Percentiles rank a stretch among this genome's conserved stretches.
Conservation (phyloP, 2,797 vertebrate genomes). For the Cossypha niveicapilla region DNA sequence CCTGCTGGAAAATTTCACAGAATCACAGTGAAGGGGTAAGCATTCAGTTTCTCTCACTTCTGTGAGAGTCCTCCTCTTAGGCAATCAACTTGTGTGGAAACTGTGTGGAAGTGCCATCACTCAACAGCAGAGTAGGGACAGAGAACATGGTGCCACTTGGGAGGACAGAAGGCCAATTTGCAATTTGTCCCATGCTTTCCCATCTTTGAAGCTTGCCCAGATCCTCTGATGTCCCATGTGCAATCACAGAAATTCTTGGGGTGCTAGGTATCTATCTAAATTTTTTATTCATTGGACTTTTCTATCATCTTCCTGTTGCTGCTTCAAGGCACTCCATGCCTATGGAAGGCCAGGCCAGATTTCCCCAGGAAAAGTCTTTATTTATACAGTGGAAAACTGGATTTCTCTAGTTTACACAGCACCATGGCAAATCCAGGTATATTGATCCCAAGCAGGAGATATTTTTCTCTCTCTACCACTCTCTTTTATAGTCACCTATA, state of each 20-base stretch:
- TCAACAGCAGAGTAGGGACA: background rate
- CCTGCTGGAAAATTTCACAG: conserved; percentile 11
- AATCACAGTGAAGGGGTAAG: background rate
- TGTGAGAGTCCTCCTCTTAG: background rate
- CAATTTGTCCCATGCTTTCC: background rate
- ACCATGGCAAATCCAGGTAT: background rate
- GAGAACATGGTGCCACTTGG: rapidly evolving
- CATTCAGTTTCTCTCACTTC: background rate
- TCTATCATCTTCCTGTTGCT: background rate
- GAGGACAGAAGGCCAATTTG: background rate
- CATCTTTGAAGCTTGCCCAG: background rate
- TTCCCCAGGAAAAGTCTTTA: background rate
- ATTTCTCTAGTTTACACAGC: background rate
- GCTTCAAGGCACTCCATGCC: background rate
- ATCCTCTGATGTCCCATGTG: background rate
- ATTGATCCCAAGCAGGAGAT: background rate
- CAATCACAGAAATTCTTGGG: background rate
- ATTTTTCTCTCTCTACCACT: background rate
- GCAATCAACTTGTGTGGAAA: background rate
- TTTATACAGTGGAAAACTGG: background rate
- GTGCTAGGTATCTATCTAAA: background rate
- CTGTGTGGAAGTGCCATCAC: background rate
- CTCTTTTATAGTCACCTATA: background rate
- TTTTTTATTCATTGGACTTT: background rate
- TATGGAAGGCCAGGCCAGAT: background rate